Conservation (phyloP, 2,888 invertebrate species). For the Buathra laborator region DNA sequence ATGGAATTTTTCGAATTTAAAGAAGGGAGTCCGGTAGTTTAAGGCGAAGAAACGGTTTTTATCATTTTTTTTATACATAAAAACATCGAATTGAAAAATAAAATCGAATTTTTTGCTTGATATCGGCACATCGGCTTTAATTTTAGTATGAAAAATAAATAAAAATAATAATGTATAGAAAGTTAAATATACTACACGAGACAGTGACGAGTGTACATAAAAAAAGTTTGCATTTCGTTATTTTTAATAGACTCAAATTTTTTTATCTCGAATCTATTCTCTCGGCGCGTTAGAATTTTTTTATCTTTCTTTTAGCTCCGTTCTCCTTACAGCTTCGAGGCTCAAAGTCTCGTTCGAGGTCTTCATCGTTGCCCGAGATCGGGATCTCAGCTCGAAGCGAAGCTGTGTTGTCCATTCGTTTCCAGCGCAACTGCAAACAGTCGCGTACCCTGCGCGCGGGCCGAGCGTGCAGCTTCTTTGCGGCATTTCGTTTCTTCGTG, state of each 20-base stretch:
- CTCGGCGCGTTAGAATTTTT: slow-evolving; percentile 45
- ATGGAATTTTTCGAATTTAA: no score
- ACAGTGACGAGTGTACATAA: not conserved
- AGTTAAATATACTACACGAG: not conserved
- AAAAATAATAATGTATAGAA: not conserved
- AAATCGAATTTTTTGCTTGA: no score
- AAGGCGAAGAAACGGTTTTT: no score
- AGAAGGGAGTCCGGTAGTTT: no score
- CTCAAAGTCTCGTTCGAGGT: slow-evolving; percentile 59
- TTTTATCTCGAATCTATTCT: slow-evolving; percentile 19
- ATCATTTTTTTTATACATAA: not conserved
- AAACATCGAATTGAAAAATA: not conserved
- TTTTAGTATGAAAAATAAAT: not conserved
- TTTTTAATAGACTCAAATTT: not conserved
- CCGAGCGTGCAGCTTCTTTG: slow-evolving; percentile 40
- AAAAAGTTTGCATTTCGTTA: not conserved
- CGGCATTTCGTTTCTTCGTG: slow-evolving; percentile 57
- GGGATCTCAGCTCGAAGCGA: slow-evolving; percentile 59
- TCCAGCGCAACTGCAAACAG: slow-evolving; percentile 37
- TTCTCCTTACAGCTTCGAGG: slow-evolving; percentile 3
- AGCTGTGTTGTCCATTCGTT: slow-evolving; percentile 31
- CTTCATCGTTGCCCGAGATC: slow-evolving; percentile 70
- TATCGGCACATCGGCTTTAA: not conserved
- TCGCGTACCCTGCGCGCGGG: slow-evolving; percentile 35
- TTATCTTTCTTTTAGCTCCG: slow-evolving; percentile 11